Evolutionary conservation across 2,113 vertebrate species (phyloP).

Genomic region (Macrotus californicus): DNA sequence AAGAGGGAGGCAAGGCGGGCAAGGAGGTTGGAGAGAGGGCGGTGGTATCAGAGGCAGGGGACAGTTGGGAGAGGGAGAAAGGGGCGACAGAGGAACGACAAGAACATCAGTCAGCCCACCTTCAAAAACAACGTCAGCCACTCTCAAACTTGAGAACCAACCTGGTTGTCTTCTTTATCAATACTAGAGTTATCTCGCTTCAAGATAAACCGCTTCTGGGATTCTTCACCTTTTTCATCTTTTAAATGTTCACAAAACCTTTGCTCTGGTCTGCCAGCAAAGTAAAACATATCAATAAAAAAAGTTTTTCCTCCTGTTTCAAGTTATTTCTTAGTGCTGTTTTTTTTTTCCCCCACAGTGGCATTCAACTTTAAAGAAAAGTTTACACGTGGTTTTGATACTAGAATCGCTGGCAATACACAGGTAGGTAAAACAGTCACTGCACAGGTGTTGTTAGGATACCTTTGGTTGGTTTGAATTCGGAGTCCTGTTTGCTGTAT

Average conservation of each 20-base stretch:
- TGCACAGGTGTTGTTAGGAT: slow-evolving; percentile 55
- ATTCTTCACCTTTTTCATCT: slow-evolving; percentile 90
- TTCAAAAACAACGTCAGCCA: slow-evolving; percentile 82
- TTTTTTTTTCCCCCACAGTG: slow-evolving; percentile 68
- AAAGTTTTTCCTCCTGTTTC: slow-evolving; percentile 64
- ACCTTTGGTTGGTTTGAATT: slow-evolving; percentile 70
- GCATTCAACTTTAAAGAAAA: slow-evolving; percentile 48
- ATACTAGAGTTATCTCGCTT: slow-evolving; percentile 91
- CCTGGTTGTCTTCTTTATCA: slow-evolving; percentile 90
- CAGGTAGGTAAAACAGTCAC: slow-evolving; percentile 6
- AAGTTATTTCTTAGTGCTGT: slow-evolving; percentile 45
- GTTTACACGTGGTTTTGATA: slow-evolving; percentile 44
- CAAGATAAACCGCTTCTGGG: slow-evolving; percentile 91
- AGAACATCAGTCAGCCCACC: slow-evolving; percentile 83
- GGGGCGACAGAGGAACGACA: slow-evolving; percentile 77
- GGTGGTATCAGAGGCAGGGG: neutral
- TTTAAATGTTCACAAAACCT: slow-evolving; percentile 91
- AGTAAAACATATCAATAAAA: slow-evolving; percentile 87
- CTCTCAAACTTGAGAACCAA: slow-evolving; percentile 86
- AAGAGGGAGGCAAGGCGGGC: neutral
- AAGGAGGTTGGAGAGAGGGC: slow-evolving; percentile 36
- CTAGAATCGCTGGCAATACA: slow-evolving; percentile 51
- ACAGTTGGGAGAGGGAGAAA: slow-evolving; percentile 17
- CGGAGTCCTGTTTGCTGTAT: neutral
- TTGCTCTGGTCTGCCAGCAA: slow-evolving; percentile 89